Conservation (phyloP, 2,888 invertebrate genomes). For the Cylloceria caligata region DNA sequence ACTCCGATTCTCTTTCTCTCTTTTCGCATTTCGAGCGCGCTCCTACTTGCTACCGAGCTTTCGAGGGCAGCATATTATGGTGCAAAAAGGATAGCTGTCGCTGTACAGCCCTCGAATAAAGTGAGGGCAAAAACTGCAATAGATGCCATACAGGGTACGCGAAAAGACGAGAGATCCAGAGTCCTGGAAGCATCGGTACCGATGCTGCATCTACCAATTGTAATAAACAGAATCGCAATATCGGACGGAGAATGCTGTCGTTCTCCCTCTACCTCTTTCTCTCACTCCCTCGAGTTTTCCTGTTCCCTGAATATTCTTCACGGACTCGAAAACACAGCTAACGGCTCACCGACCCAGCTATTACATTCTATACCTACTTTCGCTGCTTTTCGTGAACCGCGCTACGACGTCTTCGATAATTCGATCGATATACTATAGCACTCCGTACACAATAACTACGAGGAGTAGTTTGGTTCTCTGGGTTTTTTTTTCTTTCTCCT, state of each 20-base stretch:
- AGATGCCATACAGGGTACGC: background rate
- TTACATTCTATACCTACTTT: conserved; percentile 27
- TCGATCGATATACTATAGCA: conserved; percentile 33
- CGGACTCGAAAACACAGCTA: conserved; percentile 22
- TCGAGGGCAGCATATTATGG: conserved; percentile 17
- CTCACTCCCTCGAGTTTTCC: conserved; percentile 8
- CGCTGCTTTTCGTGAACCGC: conserved; percentile 3
- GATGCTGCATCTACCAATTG: conserved; percentile 66
- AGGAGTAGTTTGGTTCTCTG: conserved; percentile 9
- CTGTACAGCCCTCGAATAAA: background rate
- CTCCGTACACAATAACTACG: conserved; percentile 22
- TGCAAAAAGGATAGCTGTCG: conserved; percentile 11
- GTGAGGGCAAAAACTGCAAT: background rate
- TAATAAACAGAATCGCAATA: conserved; percentile 71
- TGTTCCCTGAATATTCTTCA: conserved; percentile 10
- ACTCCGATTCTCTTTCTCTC: conserved; percentile 61
- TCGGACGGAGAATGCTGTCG: conserved; percentile 18
- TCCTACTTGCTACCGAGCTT: conserved; percentile 15
- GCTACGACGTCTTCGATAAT: conserved; percentile 26
- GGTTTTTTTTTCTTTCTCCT: background rate
- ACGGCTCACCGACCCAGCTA: conserved; percentile 12
- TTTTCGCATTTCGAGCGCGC: conserved; percentile 11
- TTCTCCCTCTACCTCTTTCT: conserved; percentile 13
- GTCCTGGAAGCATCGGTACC: conserved; percentile 26
- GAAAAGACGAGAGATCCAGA: background rate